Conservation (phyloP, 2,113 vertebrate species). For the Pomatorhinus ruficollis region DNA sequence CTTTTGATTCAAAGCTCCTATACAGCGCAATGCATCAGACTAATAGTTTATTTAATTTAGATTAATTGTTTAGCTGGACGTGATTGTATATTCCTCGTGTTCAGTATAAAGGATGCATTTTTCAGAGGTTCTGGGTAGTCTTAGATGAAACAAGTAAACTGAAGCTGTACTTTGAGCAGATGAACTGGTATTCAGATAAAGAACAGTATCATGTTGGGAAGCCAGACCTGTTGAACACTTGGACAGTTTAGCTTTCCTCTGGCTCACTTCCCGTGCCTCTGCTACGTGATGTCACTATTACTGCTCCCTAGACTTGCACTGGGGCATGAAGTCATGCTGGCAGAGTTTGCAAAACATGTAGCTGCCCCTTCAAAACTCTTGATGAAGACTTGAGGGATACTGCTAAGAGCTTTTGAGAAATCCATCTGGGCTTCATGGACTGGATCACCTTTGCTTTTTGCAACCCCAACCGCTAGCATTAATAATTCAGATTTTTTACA, state of each 20-base stretch:
- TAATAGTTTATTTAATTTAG: neutral
- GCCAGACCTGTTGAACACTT: neutral
- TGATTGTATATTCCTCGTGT: neutral
- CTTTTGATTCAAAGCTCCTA: neutral
- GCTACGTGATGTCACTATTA: fast-evolving
- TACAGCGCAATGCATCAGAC: neutral
- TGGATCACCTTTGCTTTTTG: neutral
- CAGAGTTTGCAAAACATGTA: neutral
- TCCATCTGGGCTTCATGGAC: neutral
- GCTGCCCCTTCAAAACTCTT: neutral
- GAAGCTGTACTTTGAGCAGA: neutral
- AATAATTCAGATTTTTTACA: neutral
- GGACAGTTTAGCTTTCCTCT: neutral
- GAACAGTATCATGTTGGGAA: neutral
- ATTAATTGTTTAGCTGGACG: neutral
- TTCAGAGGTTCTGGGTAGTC: neutral
- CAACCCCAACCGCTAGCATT: neutral
- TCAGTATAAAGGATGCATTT: neutral
- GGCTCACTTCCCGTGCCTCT: neutral
- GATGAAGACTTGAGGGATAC: neutral
- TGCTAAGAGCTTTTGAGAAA: neutral
- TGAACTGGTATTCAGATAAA: neutral
- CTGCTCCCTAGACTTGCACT: neutral
- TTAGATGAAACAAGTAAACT: neutral
- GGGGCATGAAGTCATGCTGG: neutral